Evolutionary conservation across 2,113 vertebrate species (phyloP).

Genomic region (Corythaeola cristata): DNA sequence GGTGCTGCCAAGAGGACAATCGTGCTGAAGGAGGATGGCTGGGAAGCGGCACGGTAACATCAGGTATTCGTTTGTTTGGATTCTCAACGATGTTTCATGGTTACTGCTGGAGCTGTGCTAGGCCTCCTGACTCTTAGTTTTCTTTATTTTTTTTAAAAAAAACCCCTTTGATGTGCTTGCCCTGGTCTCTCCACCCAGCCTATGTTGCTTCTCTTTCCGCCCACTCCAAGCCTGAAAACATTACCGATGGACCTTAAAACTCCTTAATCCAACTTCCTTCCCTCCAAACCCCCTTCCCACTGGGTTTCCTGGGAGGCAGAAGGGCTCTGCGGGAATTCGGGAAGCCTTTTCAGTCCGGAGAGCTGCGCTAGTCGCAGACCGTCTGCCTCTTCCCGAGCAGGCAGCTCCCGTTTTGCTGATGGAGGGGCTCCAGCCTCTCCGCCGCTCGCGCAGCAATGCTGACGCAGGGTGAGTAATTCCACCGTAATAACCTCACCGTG

Average conservation of each 20-base stretch:
- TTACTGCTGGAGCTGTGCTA: background rate
- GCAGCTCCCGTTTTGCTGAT: background rate
- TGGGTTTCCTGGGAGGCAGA: background rate
- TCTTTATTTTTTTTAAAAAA: background rate
- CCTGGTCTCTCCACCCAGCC: too few species aligned
- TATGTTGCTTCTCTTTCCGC: background rate
- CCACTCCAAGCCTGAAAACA: background rate
- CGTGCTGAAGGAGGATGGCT: background rate
- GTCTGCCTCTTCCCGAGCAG: background rate
- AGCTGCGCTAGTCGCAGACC: fast-evolving
- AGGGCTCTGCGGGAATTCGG: background rate
- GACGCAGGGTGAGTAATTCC: background rate
- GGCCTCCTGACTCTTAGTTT: background rate
- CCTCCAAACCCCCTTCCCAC: background rate
- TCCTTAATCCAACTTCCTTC: background rate
- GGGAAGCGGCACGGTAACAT: background rate
- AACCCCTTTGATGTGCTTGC: too few species aligned
- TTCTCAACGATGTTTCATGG: fast-evolving
- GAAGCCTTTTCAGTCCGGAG: background rate
- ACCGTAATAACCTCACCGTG: background rate
- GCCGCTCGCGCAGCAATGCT: background rate
- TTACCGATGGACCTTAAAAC: background rate
- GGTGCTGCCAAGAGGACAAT: background rate
- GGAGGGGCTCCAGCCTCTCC: background rate
- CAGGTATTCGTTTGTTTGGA: background rate